Evolutionary conservation across 2,888 invertebrate species (phyloP).

Genomic region (Oeneis ivallda): DNA sequence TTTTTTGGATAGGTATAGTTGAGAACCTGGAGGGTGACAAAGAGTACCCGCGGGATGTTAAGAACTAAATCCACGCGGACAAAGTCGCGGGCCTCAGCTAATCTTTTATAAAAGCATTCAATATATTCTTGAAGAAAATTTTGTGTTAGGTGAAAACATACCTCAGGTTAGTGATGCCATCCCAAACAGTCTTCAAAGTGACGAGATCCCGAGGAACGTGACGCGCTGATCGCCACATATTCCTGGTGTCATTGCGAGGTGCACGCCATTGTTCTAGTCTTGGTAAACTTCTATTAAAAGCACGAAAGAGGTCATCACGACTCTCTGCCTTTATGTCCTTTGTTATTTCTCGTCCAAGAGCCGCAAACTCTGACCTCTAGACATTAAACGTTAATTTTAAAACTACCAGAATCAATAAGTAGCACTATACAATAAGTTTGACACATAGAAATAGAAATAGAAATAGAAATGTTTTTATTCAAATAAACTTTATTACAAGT

Average conservation of each 20-base stretch:
- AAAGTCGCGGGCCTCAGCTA: no score
- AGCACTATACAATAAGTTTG: no score
- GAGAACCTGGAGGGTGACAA: no score
- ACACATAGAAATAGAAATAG: no score
- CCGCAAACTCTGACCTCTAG: conserved; percentile 59
- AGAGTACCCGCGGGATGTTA: no score
- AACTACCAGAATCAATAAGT: not conserved
- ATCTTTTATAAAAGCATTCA: no score
- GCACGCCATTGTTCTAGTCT: conserved; percentile 68
- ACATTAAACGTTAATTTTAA: conserved; percentile 10
- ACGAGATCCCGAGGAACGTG: conserved; percentile 82
- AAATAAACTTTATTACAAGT: no score
- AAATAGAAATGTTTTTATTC: no score
- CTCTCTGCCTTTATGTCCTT: conserved; percentile 75
- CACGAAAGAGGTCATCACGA: conserved; percentile 55
- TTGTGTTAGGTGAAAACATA: conserved; percentile 39
- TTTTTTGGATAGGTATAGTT: no score
- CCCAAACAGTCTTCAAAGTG: conserved; percentile 84
- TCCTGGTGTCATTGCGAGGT: conserved; percentile 74
- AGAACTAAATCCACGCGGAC: no score
- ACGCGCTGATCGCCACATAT: conserved; percentile 80
- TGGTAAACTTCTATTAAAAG: conserved; percentile 78
- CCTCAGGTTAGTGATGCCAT: conserved; percentile 83
- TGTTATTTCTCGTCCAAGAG: conserved; percentile 67
- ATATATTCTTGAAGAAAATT: no score